A percentile compares a stretch with the other conserved stretches of the same genome.
phyloP scores from a whole-genome alignment of 2,113 vertebrate genomes.

The Corythoichthys haematopterus region DNA sequence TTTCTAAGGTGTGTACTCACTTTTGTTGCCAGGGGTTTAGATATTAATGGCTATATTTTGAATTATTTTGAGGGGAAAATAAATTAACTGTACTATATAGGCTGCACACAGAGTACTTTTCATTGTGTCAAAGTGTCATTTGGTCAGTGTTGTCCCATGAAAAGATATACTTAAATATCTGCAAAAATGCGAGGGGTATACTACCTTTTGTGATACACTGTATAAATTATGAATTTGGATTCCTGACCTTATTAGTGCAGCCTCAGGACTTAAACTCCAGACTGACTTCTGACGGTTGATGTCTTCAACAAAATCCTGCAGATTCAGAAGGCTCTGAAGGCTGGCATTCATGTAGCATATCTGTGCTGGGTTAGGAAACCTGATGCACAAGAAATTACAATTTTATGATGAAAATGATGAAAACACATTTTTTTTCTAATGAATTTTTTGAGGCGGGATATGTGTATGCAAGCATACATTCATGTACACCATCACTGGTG shows the following conservation, averaged over 20 bases:
- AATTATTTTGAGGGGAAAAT: no score
- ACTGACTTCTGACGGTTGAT: background rate
- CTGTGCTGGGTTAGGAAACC: conserved; percentile 3
- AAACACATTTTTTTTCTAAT: background rate
- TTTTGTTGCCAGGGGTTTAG: no score
- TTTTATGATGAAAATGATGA: no score
- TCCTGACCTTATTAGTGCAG: conserved; percentile 10
- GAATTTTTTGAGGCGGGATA: background rate
- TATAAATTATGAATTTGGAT: background rate
- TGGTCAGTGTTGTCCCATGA: no score
- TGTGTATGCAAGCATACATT: background rate
- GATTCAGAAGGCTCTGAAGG: conserved; percentile 26
- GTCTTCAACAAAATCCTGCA: conserved; percentile 8
- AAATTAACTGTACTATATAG: no score
- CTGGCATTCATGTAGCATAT: conserved; percentile 26
- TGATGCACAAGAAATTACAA: background rate
- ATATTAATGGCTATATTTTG: no score
- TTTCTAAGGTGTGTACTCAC: no score
- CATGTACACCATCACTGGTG: background rate
- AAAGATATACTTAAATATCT: no score
- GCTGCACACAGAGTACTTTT: no score
- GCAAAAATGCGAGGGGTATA: no score
- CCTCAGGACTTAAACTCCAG: conserved; percentile 4
- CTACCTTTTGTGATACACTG: no score
- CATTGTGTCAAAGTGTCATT: no score